Conservation (phyloP, 1,140 invertebrate genomes). For the Dendrolimus kikuchii region DNA sequence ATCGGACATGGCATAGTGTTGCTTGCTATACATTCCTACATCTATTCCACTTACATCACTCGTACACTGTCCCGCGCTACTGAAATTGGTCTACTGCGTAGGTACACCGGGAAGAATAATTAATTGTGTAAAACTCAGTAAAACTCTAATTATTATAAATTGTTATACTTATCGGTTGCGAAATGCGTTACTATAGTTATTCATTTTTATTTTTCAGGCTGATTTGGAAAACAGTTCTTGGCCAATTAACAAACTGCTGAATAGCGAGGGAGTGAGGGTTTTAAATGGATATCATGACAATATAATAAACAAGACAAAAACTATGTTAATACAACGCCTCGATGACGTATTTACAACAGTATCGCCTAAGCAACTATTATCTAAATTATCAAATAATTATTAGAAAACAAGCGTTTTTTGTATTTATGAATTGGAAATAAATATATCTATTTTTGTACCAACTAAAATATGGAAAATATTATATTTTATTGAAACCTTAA, state of each 20-base stretch:
- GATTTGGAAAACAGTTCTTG: slow-evolving; percentile 32
- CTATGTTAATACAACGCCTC: slow-evolving; percentile 16
- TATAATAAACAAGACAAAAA: slow-evolving; percentile 12
- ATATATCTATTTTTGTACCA: neutral
- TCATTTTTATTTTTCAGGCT: slow-evolving; percentile 18
- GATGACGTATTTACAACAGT: slow-evolving; percentile 17
- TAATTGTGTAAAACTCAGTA: no score
- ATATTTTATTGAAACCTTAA: no score
- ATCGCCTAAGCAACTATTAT: slow-evolving; percentile 17
- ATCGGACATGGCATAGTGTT: no score
- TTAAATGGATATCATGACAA: slow-evolving; percentile 21
- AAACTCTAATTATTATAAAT: no score
- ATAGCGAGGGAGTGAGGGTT: slow-evolving; percentile 24
- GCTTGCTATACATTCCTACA: no score
- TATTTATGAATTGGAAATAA: no score
- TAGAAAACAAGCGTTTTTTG: neutral
- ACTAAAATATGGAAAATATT: neutral
- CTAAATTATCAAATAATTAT: slow-evolving; percentile 11
- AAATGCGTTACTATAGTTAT: neutral
- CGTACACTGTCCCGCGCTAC: no score
- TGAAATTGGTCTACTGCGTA: neutral
- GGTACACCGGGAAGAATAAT: no score
- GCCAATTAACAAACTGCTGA: slow-evolving; percentile 28
- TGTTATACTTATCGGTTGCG: no score
- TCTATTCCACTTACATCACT: no score